Evolutionary conservation across 2,888 invertebrate genomes (phyloP), one percentile per base, ranked within the genome.

Genomic region (Lampropteryx suffumata): DNA sequence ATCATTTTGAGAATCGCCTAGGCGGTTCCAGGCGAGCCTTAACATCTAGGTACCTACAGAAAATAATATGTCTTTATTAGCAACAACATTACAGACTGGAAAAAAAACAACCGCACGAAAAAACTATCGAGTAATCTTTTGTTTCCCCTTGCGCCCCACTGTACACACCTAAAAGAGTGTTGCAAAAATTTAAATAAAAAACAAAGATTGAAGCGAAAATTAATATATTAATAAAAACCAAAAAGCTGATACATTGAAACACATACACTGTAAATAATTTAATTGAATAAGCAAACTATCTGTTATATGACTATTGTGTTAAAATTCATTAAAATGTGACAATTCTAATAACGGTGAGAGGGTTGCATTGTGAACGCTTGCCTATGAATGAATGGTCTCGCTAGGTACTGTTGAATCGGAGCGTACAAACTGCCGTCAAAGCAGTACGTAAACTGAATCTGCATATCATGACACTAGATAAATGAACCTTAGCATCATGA

Each of bases 181-280:
- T n/a, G n/a, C n/a, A n/a, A n/a, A n/a, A n/a, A n/a, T n/a, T n/a
- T n/a, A 8, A 30, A 32, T 29, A 61, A 67, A 61, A 67, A 36
- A 34, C 47, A 28, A 32, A 0, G 12, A 40, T 40, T 36, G 53
- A 73, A 73, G 73, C 73, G 62, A 69, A 69, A 72, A 71, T 65
- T 63, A 71, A 28, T 67, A 61, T 69, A 74, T 60, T 72, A 57
- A 46, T 57, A 17, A 42, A 62, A 65, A 61, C 57, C 47, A 57
- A 55, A 58, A 46, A 62, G 32, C 45, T 30, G 59, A 59, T 71
- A 70, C 61, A 71, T 49, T 55, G 41, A 62, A 71, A 60, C 59
- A 55, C 56, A 48, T 47, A 53, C 47, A 42, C 39, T 40, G 37
- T 52, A 49, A 67, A 67, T 67, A 69, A 67, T 69, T 70, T 71